phyloP scores from a whole-genome alignment of 2,888 invertebrate species.

The Schizotus pectinicornis region DNA sequence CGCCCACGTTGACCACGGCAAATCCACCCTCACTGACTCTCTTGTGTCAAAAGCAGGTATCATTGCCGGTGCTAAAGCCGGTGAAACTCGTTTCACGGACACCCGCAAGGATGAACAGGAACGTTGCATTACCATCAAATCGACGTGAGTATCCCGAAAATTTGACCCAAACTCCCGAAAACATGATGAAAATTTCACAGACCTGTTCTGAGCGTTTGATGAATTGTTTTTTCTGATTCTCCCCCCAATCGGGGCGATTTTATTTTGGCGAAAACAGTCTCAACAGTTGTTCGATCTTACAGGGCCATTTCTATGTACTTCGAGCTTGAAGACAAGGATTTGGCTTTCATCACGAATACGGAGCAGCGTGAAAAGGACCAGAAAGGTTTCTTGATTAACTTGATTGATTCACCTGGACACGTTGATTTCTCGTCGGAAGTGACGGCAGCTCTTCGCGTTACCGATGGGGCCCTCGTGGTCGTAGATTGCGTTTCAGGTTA shows the following conservation, averaged over 20 bases:
- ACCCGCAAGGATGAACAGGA: conserved; percentile 99
- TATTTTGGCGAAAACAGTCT: not conserved
- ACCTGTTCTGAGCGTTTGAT: conserved; percentile 55
- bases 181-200: conserved; percentile 61
- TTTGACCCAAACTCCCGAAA: not conserved
- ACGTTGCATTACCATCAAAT: conserved; percentile 97
- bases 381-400: conserved; percentile 98
- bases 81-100: conserved; percentile 99
- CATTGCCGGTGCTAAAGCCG: conserved; percentile 98
- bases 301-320: conserved; percentile 99
- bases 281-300: conserved; percentile 44
- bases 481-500: conserved; percentile 99
- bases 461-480: conserved; percentile 99
- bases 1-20: conserved; percentile 99
- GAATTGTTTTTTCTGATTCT: too few relatives aligned
- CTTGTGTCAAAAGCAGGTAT: conserved; percentile 99
- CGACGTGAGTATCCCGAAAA: conserved; percentile 74
- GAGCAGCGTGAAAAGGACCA: conserved; percentile 90
- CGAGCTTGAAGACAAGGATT: conserved; percentile 93
- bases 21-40: conserved; percentile 99
- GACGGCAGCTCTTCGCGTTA: conserved; percentile 99
- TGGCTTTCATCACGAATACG: conserved; percentile 87
- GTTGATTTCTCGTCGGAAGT: conserved; percentile 99
- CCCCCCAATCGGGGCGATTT: too few relatives aligned
- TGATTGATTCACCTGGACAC: conserved; percentile 99